Evolutionary conservation across 2,888 invertebrate species (phyloP).

Genomic region (Amiota mariae): DNA sequence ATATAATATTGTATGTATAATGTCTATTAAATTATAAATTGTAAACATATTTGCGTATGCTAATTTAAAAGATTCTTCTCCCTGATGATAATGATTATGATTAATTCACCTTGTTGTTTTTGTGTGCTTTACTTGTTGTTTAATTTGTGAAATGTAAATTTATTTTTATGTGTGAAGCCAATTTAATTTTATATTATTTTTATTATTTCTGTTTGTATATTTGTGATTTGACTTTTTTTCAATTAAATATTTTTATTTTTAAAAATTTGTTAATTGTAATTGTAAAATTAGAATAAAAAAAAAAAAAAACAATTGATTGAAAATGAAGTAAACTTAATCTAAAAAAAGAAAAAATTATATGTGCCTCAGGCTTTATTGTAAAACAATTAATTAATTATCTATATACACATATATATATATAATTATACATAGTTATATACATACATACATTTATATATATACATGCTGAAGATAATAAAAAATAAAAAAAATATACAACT

Average conservation of each 20-base stretch:
- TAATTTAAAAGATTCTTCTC: too few relatives aligned
- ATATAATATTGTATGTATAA: too few relatives aligned
- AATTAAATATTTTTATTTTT: not conserved
- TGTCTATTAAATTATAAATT: too few relatives aligned
- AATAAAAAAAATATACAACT: not conserved
- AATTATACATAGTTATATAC: conserved; percentile 3
- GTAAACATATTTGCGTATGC: too few relatives aligned
- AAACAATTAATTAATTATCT: conserved; percentile 57
- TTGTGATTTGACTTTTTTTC: not conserved
- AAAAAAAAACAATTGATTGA: too few relatives aligned
- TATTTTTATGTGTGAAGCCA: not conserved
- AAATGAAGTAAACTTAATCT: conserved; percentile 4
- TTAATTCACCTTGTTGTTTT: too few relatives aligned
- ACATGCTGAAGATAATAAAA: not conserved
- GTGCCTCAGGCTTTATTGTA: conserved; percentile 71
- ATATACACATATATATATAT: conserved; percentile 19
- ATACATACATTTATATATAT: conserved; percentile 8
- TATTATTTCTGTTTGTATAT: not conserved
- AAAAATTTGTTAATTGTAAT: not conserved
- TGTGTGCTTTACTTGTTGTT: not conserved
- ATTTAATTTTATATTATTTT: too few relatives aligned
- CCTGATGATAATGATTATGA: too few relatives aligned
- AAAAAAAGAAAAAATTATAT: conserved; percentile 46
- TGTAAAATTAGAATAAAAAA: not conserved
- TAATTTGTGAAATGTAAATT: not conserved